These are phyloP conservation scores for Stegodyphus mimosarum DNA, from an alignment of 1,140 invertebrate species.

Conservation along the genomic window DNA sequence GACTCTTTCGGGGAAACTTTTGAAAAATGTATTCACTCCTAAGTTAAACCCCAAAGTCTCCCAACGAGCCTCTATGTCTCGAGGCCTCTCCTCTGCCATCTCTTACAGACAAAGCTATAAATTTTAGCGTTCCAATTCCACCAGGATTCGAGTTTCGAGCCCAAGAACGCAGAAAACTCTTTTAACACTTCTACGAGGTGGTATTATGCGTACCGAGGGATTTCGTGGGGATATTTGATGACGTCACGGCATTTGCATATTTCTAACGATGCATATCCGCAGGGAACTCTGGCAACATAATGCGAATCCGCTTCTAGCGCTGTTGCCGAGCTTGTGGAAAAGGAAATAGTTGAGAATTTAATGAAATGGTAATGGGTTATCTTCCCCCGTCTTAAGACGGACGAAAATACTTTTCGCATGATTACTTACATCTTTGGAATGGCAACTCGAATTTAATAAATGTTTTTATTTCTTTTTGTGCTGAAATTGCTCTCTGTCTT, in stretches of 20 bases:
- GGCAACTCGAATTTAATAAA: background rate
- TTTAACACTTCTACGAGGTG: slow-evolving; percentile 8
- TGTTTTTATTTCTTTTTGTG: background rate
- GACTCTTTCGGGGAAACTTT: background rate
- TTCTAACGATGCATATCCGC: slow-evolving; percentile 35
- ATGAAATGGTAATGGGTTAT: slow-evolving; percentile 48
- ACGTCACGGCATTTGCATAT: slow-evolving; percentile 49
- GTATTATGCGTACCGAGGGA: slow-evolving; percentile 34
- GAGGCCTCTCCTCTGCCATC: no score
- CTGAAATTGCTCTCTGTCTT: background rate
- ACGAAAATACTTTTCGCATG: slow-evolving; percentile 6
- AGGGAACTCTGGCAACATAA: slow-evolving; percentile 3
- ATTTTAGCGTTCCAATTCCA: slow-evolving; percentile 23
- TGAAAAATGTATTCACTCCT: slow-evolving; percentile 32
- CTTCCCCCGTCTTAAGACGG: slow-evolving; percentile 16
- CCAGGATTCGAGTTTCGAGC: slow-evolving; percentile 36
- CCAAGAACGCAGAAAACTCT: background rate
- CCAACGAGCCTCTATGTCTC: background rate
- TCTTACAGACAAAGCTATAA: slow-evolving; percentile 32
- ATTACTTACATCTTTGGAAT: background rate
- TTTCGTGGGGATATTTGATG: slow-evolving; percentile 23
- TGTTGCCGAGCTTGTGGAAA: background rate
- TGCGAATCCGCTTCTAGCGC: slow-evolving; percentile 7
- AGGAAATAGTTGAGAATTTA: slow-evolving; percentile 45
- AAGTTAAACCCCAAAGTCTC: background rate